These are phyloP conservation scores for Scaptomyza cyrtandrae DNA, from an alignment of 2,888 invertebrate genomes.

Conservation along the genomic window DNA sequence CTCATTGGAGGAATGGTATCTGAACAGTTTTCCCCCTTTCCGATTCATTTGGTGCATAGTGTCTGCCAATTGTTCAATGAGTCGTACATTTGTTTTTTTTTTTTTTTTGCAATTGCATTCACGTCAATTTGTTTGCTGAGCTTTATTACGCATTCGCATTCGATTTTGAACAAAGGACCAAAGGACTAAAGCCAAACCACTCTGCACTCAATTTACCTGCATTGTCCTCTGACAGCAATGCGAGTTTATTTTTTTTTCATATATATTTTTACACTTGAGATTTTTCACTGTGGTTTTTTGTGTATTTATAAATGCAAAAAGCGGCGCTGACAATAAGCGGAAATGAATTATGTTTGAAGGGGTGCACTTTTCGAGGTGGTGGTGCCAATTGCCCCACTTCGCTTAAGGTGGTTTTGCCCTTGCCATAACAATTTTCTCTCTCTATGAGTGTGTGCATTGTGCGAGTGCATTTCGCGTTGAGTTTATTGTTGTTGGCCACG, in stretches of 20 bases:
- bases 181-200: conserved; percentile 35
- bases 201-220: conserved; percentile 81
- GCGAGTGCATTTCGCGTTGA: conserved; percentile 77
- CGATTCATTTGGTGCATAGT: not conserved
- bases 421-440: conserved; percentile 25
- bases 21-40: not conserved
- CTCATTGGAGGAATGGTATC: no score
- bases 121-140: conserved; percentile 66
- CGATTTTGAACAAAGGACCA: conserved; percentile 15
- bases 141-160: conserved; percentile 52
- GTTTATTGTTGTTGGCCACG: conserved; percentile 75
- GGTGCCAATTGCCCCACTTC: conserved; percentile 49
- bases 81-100: conserved; percentile 60
- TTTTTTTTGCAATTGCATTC: conserved; percentile 59
- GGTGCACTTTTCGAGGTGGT: conserved; percentile 9
- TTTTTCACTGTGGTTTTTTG: conserved; percentile 21
- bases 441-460: conserved; percentile 62
- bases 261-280: conserved; percentile 68
- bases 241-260: conserved; percentile 2
- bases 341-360: conserved; percentile 82
- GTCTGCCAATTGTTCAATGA: conserved; percentile 71
- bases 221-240: conserved; percentile 63
- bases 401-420: conserved; percentile 58
- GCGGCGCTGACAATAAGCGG: conserved; percentile 82
- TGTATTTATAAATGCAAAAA: conserved; percentile 72